A percentile compares a stretch with the other conserved stretches of the same genome.
Conservation (phyloP, 2,113 vertebrate genomes). For the Notarius lentiginosus region DNA sequence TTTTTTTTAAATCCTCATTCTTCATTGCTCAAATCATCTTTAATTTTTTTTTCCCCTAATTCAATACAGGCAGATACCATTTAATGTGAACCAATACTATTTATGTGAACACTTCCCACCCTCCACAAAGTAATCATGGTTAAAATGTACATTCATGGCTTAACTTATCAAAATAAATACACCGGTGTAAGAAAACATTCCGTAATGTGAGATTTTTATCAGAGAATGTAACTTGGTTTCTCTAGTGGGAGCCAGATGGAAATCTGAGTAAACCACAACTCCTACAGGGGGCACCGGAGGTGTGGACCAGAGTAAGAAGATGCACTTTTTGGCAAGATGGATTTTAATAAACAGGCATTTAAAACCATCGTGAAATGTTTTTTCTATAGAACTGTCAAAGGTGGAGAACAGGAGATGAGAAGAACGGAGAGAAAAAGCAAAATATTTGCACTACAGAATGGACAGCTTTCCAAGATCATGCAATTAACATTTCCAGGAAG, state of each 20-base stretch:
- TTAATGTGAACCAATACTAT: not conserved
- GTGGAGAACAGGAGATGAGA: not conserved
- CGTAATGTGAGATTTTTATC: not conserved
- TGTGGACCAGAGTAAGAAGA: not conserved
- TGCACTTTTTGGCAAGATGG: not conserved
- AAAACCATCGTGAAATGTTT: not conserved
- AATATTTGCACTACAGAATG: not conserved
- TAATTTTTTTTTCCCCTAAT: not conserved
- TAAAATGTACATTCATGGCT: not conserved
- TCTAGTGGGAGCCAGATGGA: not conserved
- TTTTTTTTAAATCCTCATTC: not conserved
- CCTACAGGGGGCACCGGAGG: not conserved
- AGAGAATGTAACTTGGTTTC: not conserved
- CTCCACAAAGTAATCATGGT: not conserved
- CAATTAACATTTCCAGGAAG: not conserved
- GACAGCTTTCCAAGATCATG: not conserved
- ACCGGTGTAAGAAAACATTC: not conserved
- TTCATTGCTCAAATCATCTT: not conserved
- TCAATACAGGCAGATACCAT: not conserved
- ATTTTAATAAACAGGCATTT: not conserved
- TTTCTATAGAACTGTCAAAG: not conserved
- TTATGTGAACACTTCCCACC: not conserved
- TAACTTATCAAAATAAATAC: not conserved
- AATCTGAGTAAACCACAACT: not conserved
- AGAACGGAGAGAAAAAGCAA: not conserved